Evolutionary conservation across 1,140 invertebrate genomes (phyloP), one percentile per base, ranked within the genome.

Genomic region (Steinernema khuongi): DNA sequence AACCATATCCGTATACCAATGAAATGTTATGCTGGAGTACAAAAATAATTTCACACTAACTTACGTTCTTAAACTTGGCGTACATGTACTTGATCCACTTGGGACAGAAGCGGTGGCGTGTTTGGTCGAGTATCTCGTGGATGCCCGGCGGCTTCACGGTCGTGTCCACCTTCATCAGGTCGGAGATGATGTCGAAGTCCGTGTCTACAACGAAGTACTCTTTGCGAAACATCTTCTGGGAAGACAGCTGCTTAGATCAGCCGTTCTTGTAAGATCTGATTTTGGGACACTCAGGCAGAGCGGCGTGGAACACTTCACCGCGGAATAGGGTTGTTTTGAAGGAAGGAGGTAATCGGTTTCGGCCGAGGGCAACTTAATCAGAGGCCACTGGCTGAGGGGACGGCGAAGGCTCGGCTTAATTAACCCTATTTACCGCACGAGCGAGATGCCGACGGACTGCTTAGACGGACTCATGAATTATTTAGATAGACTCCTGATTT

Each of bases 31-130:
- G n/a, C n/a, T n/a, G n/a, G n/a, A n/a, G n/a, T n/a, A n/a, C 7
- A 69, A 14, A 31, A 14, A 31, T n/a, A n/a, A 17, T n/a, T n/a
- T 29, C 11, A 69, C 7, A 22, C n/a, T 29, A 32, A 74, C 74
- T 77, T 60, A 82, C 81, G 75, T 83, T 83, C 69, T 83, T 83
- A 70, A 83, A 83, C 31, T 69, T 71, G 0, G 75, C 75, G 67
- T 83, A 83, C 70, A 85, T 81, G 67, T 83, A 83, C 73, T 83
- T 83, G 4, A 83, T 60, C 81, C 81, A 83, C 67, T 72, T 72
- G 1, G 72, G 41, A 43, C 41, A 67, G 60, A 83, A 83, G 18
- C 82, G 81, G 74, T 83, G 41, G 19, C 18, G 19, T 22, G 79
- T 83, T 17, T 43, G 19, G 22, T 73, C 79, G 31, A 71, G 19